phyloP scores from a whole-genome alignment of 2,113 vertebrate species.

The Monarcha castaneiventris region DNA sequence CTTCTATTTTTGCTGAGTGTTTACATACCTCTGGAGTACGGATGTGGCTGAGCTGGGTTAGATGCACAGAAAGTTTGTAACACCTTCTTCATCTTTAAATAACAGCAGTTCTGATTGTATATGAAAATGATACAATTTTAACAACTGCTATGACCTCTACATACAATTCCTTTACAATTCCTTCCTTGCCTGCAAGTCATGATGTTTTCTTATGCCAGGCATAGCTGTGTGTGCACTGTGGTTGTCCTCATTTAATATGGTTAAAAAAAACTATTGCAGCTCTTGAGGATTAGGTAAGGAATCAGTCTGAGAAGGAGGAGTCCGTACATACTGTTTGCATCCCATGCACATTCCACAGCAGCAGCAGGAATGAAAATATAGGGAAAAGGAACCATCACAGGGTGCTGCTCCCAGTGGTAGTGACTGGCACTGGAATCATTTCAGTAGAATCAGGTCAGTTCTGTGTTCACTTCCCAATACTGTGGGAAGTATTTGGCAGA shows the following conservation, averaged over 20 bases:
- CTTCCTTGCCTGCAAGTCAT: background rate
- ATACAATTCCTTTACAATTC: background rate
- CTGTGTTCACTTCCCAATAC: too few relatives aligned
- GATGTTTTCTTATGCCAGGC: background rate
- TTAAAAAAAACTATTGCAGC: background rate
- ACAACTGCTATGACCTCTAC: background rate
- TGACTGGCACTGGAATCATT: background rate
- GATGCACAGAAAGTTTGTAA: background rate
- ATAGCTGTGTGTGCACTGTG: background rate
- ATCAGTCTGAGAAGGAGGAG: background rate
- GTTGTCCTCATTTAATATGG: background rate
- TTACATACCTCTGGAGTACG: background rate
- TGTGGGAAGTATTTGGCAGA: background rate
- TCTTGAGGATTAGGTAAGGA: background rate
- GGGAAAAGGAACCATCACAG: background rate
- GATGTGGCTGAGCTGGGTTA: background rate
- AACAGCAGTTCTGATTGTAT: background rate
- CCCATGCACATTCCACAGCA: background rate
- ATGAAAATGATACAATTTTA: background rate
- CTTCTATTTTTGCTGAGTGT: slow-evolving; percentile 16
- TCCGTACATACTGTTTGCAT: background rate
- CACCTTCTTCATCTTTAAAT: background rate
- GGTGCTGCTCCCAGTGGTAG: background rate
- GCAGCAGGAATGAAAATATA: background rate
- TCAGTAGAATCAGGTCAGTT: background rate